Base-by-base conservation (phyloP, 64 coral and sea anemone species). In the Hydrozoanthus tunicans region DNA sequence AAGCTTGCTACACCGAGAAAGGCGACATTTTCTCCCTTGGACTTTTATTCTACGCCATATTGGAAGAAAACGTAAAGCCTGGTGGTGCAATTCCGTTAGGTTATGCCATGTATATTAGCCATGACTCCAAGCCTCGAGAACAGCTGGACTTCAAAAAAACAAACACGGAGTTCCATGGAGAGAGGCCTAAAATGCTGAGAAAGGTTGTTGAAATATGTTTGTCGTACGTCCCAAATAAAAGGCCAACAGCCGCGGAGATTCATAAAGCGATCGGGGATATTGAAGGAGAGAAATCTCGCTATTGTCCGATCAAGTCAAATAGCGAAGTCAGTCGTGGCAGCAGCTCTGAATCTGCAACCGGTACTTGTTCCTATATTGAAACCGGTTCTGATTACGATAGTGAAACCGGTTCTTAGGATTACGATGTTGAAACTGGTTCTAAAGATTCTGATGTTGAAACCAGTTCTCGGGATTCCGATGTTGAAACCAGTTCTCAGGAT, bases 21-120 rank as follows among this genome's bases (percentile, higher is more conserved):
- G 77, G 51, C 15, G 77, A 78, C 56, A 78, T 78, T 15, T 78
- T 78, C 15, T 78, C 77, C 9, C 56, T 78, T 51, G 77, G 77
- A 57, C 51, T 55, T 51, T 20, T 78, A n/a, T 78, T 78, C 77
- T 78, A 78, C 53, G 77, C 77, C 3, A 56, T 78, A 78, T 15
- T 78, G 4, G 77, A 78, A 78, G 43, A 13, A 13, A 25, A 79
- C 7, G 77, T 79, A 57, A 55, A 58, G 17, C 77, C 53, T 5
- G 15, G 58, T 7, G 77, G 9, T 10, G 5, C 1, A 15, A 56
- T 53, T 4, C 77, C 55, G 6, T 6, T 79, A 58, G 54, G 77
- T 54, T 9, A 54, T 17, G 77, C 77, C 5, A 23, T 59, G 77
- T 57, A 58, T 56, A 3, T 57, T 56, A 15, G 55, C 5, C 52